Percentiles rank a stretch among this genome's conserved stretches.
Evolutionary conservation across 2,888 invertebrate species (phyloP).

Genomic region (Drosophila austrosaltans): DNA sequence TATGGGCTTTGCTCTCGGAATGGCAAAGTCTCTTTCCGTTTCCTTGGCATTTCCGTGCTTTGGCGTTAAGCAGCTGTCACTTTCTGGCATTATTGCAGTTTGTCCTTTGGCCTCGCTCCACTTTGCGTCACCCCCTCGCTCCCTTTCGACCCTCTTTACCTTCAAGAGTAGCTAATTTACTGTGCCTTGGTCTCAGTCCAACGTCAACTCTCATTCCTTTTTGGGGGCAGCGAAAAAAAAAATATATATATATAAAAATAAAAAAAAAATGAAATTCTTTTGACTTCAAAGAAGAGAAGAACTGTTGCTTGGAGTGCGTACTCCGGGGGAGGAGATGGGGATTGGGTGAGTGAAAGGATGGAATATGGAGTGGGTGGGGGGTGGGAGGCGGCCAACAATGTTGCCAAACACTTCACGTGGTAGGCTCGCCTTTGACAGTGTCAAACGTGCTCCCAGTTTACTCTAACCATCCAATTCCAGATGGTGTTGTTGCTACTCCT

Average conservation of each 20-base stretch:
- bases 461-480: conserved; percentile 13
- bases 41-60: neutral
- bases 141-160: conserved; percentile 4
- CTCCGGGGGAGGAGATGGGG: conserved; percentile 7
- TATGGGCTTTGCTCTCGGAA: neutral
- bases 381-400: conserved; percentile 42
- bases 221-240: conserved; percentile 22
- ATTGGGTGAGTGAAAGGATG: too few species aligned
- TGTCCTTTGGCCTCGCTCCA: neutral
- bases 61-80: conserved; percentile 18
- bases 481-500: conserved; percentile 1
- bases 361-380: conserved; percentile 17
- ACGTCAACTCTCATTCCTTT: conserved; percentile 24
- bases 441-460: conserved; percentile 51
- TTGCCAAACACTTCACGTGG: conserved; percentile 75
- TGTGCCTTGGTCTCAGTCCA: conserved; percentile 44
- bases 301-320: conserved; percentile 72
- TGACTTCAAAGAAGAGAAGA: conserved; percentile 76
- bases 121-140: neutral
- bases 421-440: conserved; percentile 75
- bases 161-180: conserved; percentile 67
- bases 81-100: conserved; percentile 18
- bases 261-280: conserved; percentile 47
- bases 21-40: neutral
- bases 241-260: neutral